These are phyloP conservation scores for Micronisus gabar DNA, from an alignment of 2,113 vertebrate genomes.

Conservation along the genomic window DNA sequence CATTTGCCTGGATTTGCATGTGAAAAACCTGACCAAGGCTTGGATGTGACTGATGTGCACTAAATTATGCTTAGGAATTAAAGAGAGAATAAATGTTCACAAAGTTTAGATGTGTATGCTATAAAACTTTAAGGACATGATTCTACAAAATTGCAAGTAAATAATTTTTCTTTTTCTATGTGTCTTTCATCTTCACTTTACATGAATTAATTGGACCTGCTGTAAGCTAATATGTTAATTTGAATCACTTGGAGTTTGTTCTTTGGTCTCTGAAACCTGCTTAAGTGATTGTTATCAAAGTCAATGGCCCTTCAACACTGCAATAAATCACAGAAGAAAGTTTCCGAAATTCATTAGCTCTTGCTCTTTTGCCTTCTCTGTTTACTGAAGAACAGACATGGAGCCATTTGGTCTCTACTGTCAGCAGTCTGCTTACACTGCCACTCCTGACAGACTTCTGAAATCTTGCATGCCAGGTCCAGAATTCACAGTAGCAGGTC, in stretches of 20 bases:
- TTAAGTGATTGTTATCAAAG: conserved; percentile 42
- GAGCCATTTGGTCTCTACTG: background rate
- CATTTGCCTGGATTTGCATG: background rate
- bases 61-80: background rate
- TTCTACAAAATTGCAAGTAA: background rate
- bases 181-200: background rate
- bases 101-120: background rate
- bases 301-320: conserved; percentile 12
- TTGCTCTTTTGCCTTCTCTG: background rate
- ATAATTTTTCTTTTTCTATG: background rate
- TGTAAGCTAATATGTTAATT: conserved; percentile 16
- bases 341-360: background rate
- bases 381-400: background rate
- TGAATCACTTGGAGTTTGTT: conserved; percentile 11
- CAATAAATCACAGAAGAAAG: conserved; percentile 40
- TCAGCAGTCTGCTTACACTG: background rate
- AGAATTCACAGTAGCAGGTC: conserved; percentile 20
- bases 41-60: background rate
- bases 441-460: background rate
- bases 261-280: background rate
- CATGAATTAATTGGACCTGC: conserved; percentile 17
- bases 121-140: background rate
- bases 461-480: background rate
- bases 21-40: background rate
- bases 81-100: background rate